Percentiles rank a stretch among this genome's conserved stretches.
These are phyloP conservation scores for Spinus pinus DNA, from an alignment of 2,797 vertebrate species.

Conservation along the genomic window DNA sequence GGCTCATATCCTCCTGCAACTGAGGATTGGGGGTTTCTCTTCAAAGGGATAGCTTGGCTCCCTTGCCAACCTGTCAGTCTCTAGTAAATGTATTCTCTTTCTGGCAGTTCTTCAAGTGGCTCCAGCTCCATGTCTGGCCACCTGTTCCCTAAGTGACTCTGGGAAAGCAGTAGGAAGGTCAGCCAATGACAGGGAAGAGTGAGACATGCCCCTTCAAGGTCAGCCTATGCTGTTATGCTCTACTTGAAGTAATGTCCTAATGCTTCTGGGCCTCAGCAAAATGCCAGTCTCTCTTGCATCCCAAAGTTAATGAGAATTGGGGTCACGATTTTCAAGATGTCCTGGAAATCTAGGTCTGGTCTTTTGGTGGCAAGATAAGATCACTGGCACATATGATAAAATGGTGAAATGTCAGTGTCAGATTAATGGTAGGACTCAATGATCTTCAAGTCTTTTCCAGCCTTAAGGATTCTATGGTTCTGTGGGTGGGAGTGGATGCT, in stretches of 20 bases:
- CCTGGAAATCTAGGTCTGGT: background rate
- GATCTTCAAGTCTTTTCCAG: background rate
- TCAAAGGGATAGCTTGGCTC: background rate
- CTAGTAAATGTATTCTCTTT: background rate
- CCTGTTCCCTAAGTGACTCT: background rate
- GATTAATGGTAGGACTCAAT: background rate
- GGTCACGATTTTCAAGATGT: background rate
- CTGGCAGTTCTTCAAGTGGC: background rate
- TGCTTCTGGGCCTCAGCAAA: background rate
- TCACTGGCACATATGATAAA: background rate
- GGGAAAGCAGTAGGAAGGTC: background rate
- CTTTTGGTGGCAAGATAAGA: background rate
- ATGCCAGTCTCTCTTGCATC: background rate
- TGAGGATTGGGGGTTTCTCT: background rate
- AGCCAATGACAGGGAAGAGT: background rate
- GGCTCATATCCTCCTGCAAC: background rate
- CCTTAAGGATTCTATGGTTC: background rate
- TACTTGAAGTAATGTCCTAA: background rate
- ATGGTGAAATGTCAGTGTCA: background rate
- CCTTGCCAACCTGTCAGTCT: background rate
- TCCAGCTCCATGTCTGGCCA: background rate
- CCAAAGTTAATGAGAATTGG: background rate
- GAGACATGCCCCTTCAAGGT: background rate
- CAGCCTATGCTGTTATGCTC: background rate
- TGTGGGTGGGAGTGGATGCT: background rate